These are phyloP conservation scores for Iguana delicatissima DNA, from an alignment of 2,797 vertebrate species.

Conservation along the genomic window DNA sequence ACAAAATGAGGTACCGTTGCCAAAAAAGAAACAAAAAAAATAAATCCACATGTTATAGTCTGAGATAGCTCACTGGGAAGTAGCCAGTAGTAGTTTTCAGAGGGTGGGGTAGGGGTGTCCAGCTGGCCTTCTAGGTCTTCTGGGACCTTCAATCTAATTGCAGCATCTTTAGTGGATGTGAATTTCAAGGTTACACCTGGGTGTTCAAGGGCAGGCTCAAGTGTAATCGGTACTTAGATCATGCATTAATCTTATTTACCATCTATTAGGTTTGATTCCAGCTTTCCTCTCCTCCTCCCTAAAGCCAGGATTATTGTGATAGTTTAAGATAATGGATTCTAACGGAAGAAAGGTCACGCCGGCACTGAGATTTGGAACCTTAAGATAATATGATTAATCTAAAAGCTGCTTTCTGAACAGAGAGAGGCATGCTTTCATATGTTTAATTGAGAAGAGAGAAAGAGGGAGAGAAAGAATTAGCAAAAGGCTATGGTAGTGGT, in stretches of 20 bases:
- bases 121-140: constrained; percentile 81
- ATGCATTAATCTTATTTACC: constrained; percentile 99
- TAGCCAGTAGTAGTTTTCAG: constrained; percentile 63
- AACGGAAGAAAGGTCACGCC: constrained; percentile 98
- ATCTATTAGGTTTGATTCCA: constrained; percentile 99
- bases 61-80: constrained; percentile 71
- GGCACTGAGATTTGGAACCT: constrained; percentile 97
- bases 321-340: constrained; percentile 99
- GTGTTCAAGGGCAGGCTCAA: constrained; percentile 99
- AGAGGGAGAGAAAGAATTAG: constrained; percentile 77
- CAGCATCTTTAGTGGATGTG: constrained; percentile 91
- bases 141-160: constrained; percentile 96
- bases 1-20: constrained; percentile 63
- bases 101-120: constrained; percentile 65
- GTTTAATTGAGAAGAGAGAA: constrained; percentile 94
- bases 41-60: constrained; percentile 75
- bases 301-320: constrained; percentile 99
- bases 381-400: constrained; percentile 99
- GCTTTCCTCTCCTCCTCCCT: constrained; percentile 94
- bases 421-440: constrained; percentile 90
- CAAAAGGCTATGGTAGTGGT: constrained; percentile 50
- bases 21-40: constrained; percentile 44
- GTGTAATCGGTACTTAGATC: constrained; percentile 99
- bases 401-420: constrained; percentile 96
- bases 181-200: constrained; percentile 99